A percentile compares a stretch with the other conserved stretches of the same genome.
These are phyloP conservation scores for Origma solitaria DNA, from an alignment of 2,113 vertebrate genomes.

Conservation along the genomic window DNA sequence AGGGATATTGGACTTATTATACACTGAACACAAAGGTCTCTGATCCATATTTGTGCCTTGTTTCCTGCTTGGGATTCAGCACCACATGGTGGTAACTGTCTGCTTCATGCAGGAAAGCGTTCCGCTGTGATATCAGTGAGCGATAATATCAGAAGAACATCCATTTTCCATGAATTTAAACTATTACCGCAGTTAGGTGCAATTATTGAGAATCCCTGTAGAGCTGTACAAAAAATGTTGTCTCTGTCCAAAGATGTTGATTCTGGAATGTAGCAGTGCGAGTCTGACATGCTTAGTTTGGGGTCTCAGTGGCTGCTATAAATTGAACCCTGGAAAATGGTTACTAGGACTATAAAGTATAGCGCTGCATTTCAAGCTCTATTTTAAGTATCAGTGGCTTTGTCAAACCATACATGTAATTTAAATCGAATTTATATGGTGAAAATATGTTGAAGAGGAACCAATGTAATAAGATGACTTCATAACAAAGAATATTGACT, in stretches of 20 bases:
- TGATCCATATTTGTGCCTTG: slow-evolving; percentile 50
- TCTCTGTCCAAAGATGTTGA: slow-evolving; percentile 40
- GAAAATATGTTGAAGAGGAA: not conserved
- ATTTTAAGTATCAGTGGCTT: slow-evolving; percentile 10
- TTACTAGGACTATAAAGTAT: not conserved
- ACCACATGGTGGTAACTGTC: slow-evolving; percentile 38
- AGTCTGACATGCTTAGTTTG: not conserved
- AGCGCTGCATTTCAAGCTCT: not conserved
- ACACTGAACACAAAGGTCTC: slow-evolving; percentile 47
- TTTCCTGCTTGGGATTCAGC: slow-evolving; percentile 51
- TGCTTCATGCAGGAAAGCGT: slow-evolving; percentile 27
- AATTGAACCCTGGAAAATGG: slow-evolving; percentile 20
- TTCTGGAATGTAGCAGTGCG: slow-evolving; percentile 9
- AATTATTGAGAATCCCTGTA: slow-evolving; percentile 56
- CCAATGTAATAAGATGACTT: not conserved
- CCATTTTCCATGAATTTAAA: slow-evolving; percentile 54
- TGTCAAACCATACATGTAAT: not conserved
- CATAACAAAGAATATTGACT: slow-evolving; percentile 35
- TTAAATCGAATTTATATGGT: not conserved
- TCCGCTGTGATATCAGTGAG: slow-evolving; percentile 35
- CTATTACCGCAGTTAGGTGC: slow-evolving; percentile 25
- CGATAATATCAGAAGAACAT: slow-evolving; percentile 50
- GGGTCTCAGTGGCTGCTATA: not conserved
- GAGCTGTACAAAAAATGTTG: not conserved
- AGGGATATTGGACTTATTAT: slow-evolving; percentile 46